Conservation (phyloP, 2,888 invertebrate genomes). For the Eretmocerus hayati region DNA sequence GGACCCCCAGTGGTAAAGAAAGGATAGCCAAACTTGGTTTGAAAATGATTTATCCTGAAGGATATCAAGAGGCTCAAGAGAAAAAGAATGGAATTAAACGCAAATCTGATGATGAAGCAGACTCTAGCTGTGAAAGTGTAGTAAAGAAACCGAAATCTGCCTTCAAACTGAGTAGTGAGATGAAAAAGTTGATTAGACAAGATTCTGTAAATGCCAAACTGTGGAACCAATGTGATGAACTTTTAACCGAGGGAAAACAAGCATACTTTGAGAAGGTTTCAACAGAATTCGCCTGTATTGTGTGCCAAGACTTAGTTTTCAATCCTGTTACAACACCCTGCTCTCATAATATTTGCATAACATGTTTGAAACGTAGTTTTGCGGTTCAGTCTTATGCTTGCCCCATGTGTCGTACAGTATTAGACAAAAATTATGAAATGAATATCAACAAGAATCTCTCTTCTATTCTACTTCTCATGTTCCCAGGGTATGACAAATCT, state of each 20-base stretch:
- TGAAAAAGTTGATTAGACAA: slow-evolving; percentile 47
- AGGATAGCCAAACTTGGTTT: slow-evolving; percentile 33
- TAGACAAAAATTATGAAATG: slow-evolving; percentile 52
- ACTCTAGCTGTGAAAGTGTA: slow-evolving; percentile 14
- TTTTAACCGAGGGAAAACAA: slow-evolving; percentile 49
- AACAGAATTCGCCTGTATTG: slow-evolving; percentile 62
- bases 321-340: slow-evolving; percentile 69
- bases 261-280: slow-evolving; percentile 23
- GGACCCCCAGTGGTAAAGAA: slow-evolving; percentile 64
- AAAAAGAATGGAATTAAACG: slow-evolving; percentile 27
- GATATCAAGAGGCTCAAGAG: slow-evolving; percentile 53
- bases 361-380: slow-evolving; percentile 63
- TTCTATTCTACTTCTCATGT: slow-evolving; percentile 53
- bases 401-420: slow-evolving; percentile 62
- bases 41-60: slow-evolving; percentile 57
- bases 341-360: slow-evolving; percentile 67
- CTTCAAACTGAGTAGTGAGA: slow-evolving; percentile 45
- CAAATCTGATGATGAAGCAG: slow-evolving; percentile 23
- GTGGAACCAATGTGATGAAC: slow-evolving; percentile 60
- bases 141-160: slow-evolving; percentile 43
- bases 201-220: slow-evolving; percentile 59
- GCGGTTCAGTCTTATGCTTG: slow-evolving; percentile 57
- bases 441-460: slow-evolving; percentile 55
- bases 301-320: slow-evolving; percentile 67
- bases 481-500: slow-evolving; percentile 63